phyloP scores from a whole-genome alignment of 2,888 invertebrate species.

The Drosophila histrio region DNA sequence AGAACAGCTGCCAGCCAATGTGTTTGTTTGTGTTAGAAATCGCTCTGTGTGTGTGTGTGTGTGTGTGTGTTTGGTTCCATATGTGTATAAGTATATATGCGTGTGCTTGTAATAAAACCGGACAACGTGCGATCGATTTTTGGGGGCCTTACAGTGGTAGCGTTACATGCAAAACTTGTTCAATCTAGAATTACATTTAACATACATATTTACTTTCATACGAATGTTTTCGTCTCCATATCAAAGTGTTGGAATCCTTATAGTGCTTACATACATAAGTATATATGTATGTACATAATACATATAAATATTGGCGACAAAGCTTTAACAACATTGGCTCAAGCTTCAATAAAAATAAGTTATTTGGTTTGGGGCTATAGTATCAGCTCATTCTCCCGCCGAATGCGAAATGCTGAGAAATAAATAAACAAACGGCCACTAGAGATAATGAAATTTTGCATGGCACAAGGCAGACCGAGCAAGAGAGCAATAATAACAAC shows the following conservation, averaged over 20 bases:
- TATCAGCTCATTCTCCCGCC: background rate
- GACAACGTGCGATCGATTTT: constrained; percentile 72
- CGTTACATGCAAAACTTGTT: background rate
- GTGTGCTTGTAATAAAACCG: constrained; percentile 51
- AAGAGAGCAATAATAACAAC: constrained; percentile 13
- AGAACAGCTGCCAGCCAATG: constrained; percentile 57
- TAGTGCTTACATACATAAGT: background rate
- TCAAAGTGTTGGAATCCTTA: background rate
- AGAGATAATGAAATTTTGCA: constrained; percentile 70
- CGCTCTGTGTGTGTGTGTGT: constrained; percentile 11
- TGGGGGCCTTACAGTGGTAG: constrained; percentile 46
- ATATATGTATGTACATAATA: background rate
- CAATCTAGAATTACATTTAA: background rate
- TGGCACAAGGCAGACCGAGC: constrained; percentile 14
- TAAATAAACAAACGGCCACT: constrained; percentile 72
- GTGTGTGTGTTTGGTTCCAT: constrained; percentile 23
- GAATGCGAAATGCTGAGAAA: constrained; percentile 48
- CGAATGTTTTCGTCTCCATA: background rate
- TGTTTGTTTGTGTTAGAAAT: constrained; percentile 26
- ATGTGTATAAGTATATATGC: constrained; percentile 9
- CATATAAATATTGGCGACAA: constrained; percentile 22
- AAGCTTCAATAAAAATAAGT: constrained; percentile 3
- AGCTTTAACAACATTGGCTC: constrained; percentile 33
- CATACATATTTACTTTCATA: background rate
- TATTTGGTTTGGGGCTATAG: background rate